Percentiles rank a stretch among this genome's conserved stretches.
Conservation (phyloP, 2,888 invertebrate genomes). For the Volucella inanis region DNA sequence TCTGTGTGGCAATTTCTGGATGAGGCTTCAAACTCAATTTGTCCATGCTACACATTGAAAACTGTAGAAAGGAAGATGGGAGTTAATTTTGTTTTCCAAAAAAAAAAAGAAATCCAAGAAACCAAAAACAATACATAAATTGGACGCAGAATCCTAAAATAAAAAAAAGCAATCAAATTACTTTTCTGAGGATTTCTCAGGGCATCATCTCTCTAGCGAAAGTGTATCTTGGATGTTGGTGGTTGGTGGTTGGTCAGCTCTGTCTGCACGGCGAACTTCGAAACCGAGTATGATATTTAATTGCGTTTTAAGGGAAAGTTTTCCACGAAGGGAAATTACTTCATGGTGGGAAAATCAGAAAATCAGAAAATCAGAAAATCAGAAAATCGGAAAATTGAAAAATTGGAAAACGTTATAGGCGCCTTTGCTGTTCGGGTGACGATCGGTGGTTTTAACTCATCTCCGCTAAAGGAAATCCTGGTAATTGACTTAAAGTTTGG, state of each 20-base stretch:
- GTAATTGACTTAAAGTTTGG: constrained; percentile 71
- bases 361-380: too few species aligned
- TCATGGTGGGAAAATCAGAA: constrained; percentile 52
- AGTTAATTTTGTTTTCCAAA: constrained; percentile 61
- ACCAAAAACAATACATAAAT: neutral
- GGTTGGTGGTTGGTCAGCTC: too few species aligned
- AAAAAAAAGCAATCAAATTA: constrained; percentile 33
- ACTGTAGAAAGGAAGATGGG: neutral
- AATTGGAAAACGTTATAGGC: constrained; percentile 47
- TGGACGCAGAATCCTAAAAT: too few species aligned
- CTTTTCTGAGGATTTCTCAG: constrained; percentile 46
- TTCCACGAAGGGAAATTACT: constrained; percentile 65
- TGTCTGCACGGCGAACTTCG: neutral
- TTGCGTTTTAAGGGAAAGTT: constrained; percentile 67
- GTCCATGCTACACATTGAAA: constrained; percentile 28
- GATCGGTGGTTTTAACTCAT: constrained; percentile 43
- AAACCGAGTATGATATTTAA: constrained; percentile 49
- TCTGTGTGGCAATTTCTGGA: constrained; percentile 49
- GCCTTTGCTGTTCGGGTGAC: constrained; percentile 21
- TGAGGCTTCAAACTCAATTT: constrained; percentile 72
- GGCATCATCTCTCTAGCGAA: neutral
- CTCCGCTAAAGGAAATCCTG: constrained; percentile 37
- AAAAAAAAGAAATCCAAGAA: constrained; percentile 11
- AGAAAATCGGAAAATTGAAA: too few species aligned
- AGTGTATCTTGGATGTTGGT: neutral